Evolutionary conservation across 2,113 vertebrate species (phyloP).

Genomic region (Colossoma macropomum): DNA sequence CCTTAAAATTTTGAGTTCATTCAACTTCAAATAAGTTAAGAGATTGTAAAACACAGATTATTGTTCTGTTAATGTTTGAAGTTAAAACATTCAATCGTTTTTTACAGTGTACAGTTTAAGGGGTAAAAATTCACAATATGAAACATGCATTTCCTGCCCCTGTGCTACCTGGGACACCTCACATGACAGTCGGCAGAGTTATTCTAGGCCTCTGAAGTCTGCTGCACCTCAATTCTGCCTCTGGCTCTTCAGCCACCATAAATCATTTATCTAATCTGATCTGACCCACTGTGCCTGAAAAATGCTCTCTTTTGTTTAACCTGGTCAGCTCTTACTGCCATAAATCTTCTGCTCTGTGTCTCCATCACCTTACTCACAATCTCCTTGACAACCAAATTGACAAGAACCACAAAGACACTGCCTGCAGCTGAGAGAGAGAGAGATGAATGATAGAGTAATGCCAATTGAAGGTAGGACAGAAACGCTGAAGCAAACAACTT

Average conservation of each 20-base stretch:
- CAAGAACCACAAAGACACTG: constrained; percentile 32
- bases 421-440: constrained; percentile 10
- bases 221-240: constrained; percentile 4
- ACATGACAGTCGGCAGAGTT: background rate
- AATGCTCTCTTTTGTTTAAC: constrained; percentile 44
- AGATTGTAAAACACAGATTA: too few species aligned
- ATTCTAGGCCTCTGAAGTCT: constrained; percentile 1
- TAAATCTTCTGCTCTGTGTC: constrained; percentile 49
- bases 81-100: too few species aligned
- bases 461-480: background rate
- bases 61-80: too few species aligned
- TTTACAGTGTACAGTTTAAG: background rate
- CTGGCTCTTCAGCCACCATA: constrained; percentile 45
- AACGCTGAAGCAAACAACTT: background rate
- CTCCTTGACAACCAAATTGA: constrained; percentile 34
- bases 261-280: constrained; percentile 50
- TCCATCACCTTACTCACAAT: constrained; percentile 36
- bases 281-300: constrained; percentile 41
- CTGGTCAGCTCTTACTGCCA: constrained; percentile 34
- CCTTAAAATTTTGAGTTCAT: too few species aligned
- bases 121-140: background rate
- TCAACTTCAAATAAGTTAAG: too few species aligned
- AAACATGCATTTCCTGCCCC: background rate
- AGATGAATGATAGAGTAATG: background rate
- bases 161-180: constrained; percentile 11